A percentile compares a stretch with the other conserved stretches of the same genome.
These are phyloP conservation scores for Misgurnus anguillicaudatus DNA, from an alignment of 2,113 vertebrate genomes.

Conservation along the genomic window DNA sequence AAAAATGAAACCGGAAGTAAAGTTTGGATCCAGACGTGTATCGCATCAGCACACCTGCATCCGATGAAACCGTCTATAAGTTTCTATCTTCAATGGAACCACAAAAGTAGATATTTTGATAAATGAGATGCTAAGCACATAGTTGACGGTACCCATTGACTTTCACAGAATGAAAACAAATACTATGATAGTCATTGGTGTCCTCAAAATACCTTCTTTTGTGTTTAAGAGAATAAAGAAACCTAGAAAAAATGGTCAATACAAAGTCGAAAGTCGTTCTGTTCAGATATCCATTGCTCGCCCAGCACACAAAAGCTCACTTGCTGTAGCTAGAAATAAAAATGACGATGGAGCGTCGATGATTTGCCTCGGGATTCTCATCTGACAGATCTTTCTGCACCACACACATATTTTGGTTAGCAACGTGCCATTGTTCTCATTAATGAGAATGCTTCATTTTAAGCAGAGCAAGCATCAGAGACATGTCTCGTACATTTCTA, in stretches of 20 bases:
- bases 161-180: no score
- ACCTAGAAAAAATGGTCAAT: neutral
- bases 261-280: neutral
- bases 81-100: no score
- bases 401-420: neutral
- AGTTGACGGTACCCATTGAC: no score
- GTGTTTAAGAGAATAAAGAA: neutral
- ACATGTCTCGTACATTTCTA: neutral
- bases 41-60: no score
- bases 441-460: slow-evolving; percentile 14
- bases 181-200: no score
- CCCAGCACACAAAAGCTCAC: neutral
- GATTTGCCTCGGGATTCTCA: neutral
- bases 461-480: neutral
- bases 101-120: no score
- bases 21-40: no score
- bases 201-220: no score
- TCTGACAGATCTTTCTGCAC: slow-evolving; percentile 16
- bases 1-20: no score
- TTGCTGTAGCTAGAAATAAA: slow-evolving; percentile 19
- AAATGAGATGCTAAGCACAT: no score
- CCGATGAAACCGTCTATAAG: no score
- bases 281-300: neutral
- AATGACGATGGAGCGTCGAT: neutral
- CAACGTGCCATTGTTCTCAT: neutral